Evolutionary conservation across 92 coral and sea anemone species (phyloP), one percentile per base, ranked within the genome.

Genomic region (Epizoanthus rinbou): DNA sequence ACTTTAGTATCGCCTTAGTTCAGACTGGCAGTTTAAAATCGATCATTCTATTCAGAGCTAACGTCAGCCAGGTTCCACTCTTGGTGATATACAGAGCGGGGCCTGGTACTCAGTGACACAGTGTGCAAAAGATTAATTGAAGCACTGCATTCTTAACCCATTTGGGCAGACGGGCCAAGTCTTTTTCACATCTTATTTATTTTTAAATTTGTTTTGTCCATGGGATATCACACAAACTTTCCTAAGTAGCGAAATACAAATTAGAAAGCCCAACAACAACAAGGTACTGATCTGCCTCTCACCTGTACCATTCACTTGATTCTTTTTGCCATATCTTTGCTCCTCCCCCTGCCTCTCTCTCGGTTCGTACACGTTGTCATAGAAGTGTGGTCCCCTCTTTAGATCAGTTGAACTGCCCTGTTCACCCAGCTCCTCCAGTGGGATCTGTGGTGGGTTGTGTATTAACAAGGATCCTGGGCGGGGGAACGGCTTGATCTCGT

Each of bases 401-500:
- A 54, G 76, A 74, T 73, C 83, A 10, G 74, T 63, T 11, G 56
- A 69, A 15, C 63, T 65, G 21, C 79, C 76, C 11, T 47, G 80
- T 18, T 60, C 73, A 14, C 70, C 81, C 28, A 86, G 28, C 80
- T 89, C 91, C 13, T 86, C 84, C 14, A 67, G 59, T 19, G 86
- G 82, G 52, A 79, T 85, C 82, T 93, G 94, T 76, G 85, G 57
- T 15, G 89, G n/a, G 57, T 75, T 91, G 15, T 86, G 90, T 45
- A 85, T 59, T 24, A 87, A 50, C 19, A 95, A 81, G n/a, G 93
- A 89, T 50, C 98, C 98, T 47, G 98, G 98, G 75, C 92, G 80
- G 18, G 94, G 98, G 85, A 93, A 95, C 6, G 95, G 95, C 79
- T 88, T 91, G 79, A 95, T 95, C 3, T 95, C 91, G 11, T 82